Percentiles rank a stretch among this genome's conserved stretches.
These are phyloP conservation scores for Gryllus longicercus DNA, from an alignment of 2,888 invertebrate species.

Conservation along the genomic window DNA sequence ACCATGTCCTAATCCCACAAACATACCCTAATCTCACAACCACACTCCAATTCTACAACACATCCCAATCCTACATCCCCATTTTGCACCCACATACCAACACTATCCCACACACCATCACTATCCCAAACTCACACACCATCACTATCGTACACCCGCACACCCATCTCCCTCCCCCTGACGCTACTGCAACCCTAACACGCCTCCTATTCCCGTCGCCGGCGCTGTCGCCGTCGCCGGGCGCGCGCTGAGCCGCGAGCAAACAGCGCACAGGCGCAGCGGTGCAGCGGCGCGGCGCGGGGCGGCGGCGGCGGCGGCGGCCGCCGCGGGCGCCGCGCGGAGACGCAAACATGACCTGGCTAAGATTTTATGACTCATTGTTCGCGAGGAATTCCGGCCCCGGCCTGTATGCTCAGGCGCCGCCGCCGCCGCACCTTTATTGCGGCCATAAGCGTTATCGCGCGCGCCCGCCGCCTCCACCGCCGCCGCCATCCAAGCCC, in stretches of 20 bases:
- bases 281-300: no score
- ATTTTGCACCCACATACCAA: no score
- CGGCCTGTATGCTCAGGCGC: neutral
- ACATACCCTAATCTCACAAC: no score
- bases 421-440: neutral
- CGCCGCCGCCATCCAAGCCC: neutral
- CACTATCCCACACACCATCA: no score
- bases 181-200: no score
- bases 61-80: no score
- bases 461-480: neutral
- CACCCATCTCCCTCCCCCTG: no score
- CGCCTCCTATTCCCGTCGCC: neutral
- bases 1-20: no score
- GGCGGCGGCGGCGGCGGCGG: neutral
- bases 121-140: no score
- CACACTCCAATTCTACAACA: no score
- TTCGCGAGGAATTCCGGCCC: conserved; percentile 17
- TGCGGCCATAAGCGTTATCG: conserved; percentile 8
- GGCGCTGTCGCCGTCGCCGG: neutral
- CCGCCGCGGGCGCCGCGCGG: neutral
- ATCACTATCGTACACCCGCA: no score
- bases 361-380: conserved; percentile 17
- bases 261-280: neutral
- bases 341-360: conserved; percentile 17
- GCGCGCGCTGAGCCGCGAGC: neutral